A percentile compares a stretch with the other conserved stretches of the same genome.
phyloP scores from a whole-genome alignment of 2,797 vertebrate genomes.

The Geotrypetes seraphini region DNA sequence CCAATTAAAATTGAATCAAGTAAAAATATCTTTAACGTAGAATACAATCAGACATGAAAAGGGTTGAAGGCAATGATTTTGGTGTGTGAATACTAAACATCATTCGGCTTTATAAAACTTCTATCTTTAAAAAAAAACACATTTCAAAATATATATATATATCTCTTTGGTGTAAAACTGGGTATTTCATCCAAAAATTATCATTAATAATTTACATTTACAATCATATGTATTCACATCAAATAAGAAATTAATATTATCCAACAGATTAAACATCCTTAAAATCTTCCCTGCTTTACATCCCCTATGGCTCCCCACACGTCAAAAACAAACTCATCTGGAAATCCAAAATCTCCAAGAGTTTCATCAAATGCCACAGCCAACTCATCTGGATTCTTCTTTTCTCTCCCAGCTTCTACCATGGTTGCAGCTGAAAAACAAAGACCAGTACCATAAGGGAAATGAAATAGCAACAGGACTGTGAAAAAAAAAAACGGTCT shows the following conservation, averaged over 20 bases:
- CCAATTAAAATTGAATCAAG: no score
- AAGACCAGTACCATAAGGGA: background rate
- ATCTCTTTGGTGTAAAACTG: no score
- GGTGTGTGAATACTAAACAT: no score
- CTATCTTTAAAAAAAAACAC: no score
- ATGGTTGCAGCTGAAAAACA: constrained; percentile 78
- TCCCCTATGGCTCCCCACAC: constrained; percentile 93
- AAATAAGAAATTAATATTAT: background rate
- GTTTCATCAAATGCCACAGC: constrained; percentile 81
- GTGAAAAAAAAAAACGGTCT: no score
- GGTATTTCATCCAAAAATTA: constrained; percentile 8
- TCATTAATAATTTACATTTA: background rate
- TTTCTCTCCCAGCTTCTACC: constrained; percentile 92
- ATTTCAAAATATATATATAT: no score
- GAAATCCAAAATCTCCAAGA: constrained; percentile 93
- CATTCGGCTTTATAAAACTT: no score
- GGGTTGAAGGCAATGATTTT: no score
- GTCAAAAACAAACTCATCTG: constrained; percentile 93
- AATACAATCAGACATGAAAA: no score
- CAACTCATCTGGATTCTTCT: constrained; percentile 87
- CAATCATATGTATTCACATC: background rate
- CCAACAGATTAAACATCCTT: constrained; percentile 9
- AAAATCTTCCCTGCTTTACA: constrained; percentile 70
- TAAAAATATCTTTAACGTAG: no score
- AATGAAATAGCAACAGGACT: background rate